These are phyloP conservation scores for Agriopis leucophaearia DNA, from an alignment of 2,888 invertebrate species.

Conservation along the genomic window DNA sequence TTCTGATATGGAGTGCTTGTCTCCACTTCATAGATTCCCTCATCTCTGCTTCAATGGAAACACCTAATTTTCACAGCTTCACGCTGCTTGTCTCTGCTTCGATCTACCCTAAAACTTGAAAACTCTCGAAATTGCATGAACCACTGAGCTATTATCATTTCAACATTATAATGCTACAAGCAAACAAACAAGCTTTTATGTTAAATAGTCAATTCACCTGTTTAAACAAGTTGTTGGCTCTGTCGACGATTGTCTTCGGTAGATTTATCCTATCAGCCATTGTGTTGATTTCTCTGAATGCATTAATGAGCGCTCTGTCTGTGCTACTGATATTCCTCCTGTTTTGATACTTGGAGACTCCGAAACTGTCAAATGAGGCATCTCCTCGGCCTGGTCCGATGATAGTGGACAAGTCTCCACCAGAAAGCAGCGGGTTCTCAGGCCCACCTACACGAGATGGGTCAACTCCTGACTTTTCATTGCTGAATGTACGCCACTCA, in stretches of 20 bases:
- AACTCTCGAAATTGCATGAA: too few species aligned
- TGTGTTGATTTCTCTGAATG: slow-evolving; percentile 98
- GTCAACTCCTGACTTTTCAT: slow-evolving; percentile 98
- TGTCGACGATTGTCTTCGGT: slow-evolving; percentile 98
- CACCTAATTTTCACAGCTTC: too few species aligned
- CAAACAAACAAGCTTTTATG: not conserved
- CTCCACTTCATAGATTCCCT: too few species aligned
- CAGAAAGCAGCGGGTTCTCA: slow-evolving; percentile 98
- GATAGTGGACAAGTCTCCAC: slow-evolving; percentile 98
- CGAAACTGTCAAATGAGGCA: slow-evolving; percentile 95
- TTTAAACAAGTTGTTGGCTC: slow-evolving; percentile 98
- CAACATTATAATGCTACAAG: too few species aligned
- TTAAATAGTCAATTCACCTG: slow-evolving; percentile 87
- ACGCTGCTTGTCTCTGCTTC: too few species aligned
- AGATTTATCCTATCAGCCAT: slow-evolving; percentile 99
- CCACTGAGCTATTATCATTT: too few species aligned
- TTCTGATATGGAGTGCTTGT: too few species aligned
- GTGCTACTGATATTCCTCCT: slow-evolving; percentile 95
- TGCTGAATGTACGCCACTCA: slow-evolving; percentile 99
- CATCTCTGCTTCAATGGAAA: too few species aligned
- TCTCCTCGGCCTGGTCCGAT: slow-evolving; percentile 93
- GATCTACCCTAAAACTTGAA: not conserved
- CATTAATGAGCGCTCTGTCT: slow-evolving; percentile 97
- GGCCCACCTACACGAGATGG: slow-evolving; percentile 99
- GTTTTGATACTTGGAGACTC: slow-evolving; percentile 91